A percentile compares a stretch with the other conserved stretches of the same genome.
phyloP scores from a whole-genome alignment of 2,113 vertebrate genomes.

The Myocastor coypus region DNA sequence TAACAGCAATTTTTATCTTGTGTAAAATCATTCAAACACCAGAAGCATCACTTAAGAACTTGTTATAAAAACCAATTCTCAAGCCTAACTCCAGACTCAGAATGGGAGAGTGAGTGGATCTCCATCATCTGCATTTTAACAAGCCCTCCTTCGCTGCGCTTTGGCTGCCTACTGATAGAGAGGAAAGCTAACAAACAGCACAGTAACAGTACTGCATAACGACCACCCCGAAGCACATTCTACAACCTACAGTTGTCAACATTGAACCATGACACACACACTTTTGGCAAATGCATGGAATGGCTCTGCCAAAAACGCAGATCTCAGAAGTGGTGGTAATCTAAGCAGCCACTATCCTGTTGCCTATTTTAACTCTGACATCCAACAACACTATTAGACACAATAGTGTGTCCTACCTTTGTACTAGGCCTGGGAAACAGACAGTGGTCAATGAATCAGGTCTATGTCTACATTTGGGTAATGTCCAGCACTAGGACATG shows the following conservation, averaged over 20 bases:
- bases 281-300: not conserved
- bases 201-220: not conserved
- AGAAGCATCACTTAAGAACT: not conserved
- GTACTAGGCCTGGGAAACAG: not conserved
- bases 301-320: not conserved
- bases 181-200: not conserved
- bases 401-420: not conserved
- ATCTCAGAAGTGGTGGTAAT: not conserved
- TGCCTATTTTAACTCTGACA: not conserved
- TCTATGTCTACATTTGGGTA: not conserved
- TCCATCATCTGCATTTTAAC: not conserved
- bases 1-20: not conserved
- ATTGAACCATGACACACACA: not conserved
- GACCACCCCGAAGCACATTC: not conserved
- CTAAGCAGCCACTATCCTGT: not conserved
- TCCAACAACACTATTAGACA: too few species aligned
- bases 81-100: not conserved
- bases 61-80: not conserved
- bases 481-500: not conserved
- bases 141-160: not conserved
- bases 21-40: not conserved
- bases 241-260: constrained; percentile 27
- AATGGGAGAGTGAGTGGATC: not conserved
- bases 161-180: not conserved
- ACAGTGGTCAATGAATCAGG: not conserved